Evolutionary conservation across 2,888 invertebrate species (phyloP), one percentile per base, ranked within the genome.

Genomic region (Lampropteryx suffumata): DNA sequence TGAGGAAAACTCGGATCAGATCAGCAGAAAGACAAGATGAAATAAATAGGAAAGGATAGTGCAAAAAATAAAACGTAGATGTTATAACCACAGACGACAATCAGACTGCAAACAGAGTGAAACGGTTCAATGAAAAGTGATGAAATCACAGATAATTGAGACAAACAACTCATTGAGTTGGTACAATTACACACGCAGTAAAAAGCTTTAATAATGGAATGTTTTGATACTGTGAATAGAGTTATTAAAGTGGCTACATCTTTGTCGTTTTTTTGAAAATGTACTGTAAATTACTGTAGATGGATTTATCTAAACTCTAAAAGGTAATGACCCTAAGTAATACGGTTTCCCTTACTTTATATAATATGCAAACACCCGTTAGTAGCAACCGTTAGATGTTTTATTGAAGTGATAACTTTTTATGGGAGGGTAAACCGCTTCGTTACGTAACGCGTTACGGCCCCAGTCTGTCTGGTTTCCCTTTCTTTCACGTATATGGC

Each of bases 81-180:
- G 13, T 27, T n/a, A 24, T 2, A 24, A 24, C 5, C 24, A 26
- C 6, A 32, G 12, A 26, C 9, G 8, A 13, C 35, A 40, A 33
- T 49, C 36, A 17, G 14, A 42, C 37, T 12, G 36, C 36, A 36
- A 36, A 37, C 36, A 36, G 37, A 49, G 42, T 44, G 47, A 52
- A 47, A 52, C 47, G 30, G 14, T 8, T 21, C 32, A 44, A 48
- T 45, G 48, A 48, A 32, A 48, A n/a, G 40, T 44, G 40, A 53
- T 53, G 40, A 48, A 53, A 48, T 36, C 53, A 41, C 37, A 32
- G 47, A 33, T 41, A 37, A 26, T 47, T 27, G 30, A 37, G 39
- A 40, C 27, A 43, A 28, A 49, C 44, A 43, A 44, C 43, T 48
- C 43, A 30, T 43, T 26, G 34, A 28, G 41, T 34, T 30, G 30